A percentile compares a stretch with the other conserved stretches of the same genome.
Conservation (phyloP, 2,888 invertebrate genomes). For the Creontiades dilutus region DNA sequence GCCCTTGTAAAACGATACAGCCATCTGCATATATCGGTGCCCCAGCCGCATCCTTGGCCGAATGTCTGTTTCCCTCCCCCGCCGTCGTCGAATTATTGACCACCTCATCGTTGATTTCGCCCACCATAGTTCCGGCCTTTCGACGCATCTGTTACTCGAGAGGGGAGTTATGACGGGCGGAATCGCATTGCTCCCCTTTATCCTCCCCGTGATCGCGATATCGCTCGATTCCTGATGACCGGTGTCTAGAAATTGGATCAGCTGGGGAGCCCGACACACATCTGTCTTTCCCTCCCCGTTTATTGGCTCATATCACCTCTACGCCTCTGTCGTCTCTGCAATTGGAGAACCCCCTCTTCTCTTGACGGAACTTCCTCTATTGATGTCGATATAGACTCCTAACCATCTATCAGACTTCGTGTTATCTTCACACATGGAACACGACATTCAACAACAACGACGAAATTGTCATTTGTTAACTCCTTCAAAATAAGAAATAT, state of each 20-base stretch:
- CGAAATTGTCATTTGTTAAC: no score
- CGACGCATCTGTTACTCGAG: not conserved
- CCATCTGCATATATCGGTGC: not conserved
- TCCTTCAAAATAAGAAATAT: no score
- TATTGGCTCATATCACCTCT: conserved; percentile 8
- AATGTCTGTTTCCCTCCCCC: not conserved
- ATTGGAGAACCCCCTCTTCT: no score
- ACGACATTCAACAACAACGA: no score
- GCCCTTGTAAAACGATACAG: not conserved
- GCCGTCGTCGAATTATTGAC: not conserved
- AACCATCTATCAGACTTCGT: no score
- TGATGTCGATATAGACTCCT: no score
- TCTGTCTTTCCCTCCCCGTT: not conserved
- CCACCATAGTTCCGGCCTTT: no score
- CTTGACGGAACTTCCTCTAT: no score
- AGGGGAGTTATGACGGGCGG: not conserved
- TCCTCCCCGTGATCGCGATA: not conserved
- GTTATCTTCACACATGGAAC: no score
- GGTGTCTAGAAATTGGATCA: not conserved
- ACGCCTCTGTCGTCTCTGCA: not conserved
- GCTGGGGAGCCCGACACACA: not conserved
- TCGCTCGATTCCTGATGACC: not conserved
- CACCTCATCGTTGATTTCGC: not conserved
- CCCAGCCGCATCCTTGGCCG: not conserved
- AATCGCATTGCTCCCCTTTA: not conserved